Base-by-base conservation (phyloP, 2,888 invertebrate genomes). In the Molorchus minor region DNA sequence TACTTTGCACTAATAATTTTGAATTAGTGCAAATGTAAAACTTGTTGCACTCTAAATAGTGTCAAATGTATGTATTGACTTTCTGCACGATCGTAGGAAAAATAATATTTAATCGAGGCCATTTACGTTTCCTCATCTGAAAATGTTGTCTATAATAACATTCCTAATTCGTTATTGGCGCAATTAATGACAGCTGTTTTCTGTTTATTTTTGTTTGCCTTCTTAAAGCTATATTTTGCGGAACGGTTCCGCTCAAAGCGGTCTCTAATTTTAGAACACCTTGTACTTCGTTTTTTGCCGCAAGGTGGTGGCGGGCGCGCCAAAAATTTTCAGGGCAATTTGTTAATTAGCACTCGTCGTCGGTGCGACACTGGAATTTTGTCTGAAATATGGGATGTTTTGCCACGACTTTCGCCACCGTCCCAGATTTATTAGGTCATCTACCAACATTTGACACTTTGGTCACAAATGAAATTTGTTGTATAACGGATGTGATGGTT, bases 171-270 rank as follows among this genome's bases (percentile, higher is more conserved):
- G 38, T 53, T 46, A 45, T 38, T 33, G 55, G 35, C 16, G 56
- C 36, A 53, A 59, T 59, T 49, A 58, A 49, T 47, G 56, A 56
- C 62, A 56, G 58, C 62, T 59, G 62, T 41, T 43, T 35, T 41
- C 10, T 40, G 59, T 59, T 59, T 59, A 59, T 59, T 54, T 46
- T 47, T 49, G 61, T 15, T 19, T 44, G 38, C 47, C 45, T 46
- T 62, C 52, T 57, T 53, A 35, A 41, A 58, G 49, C 35, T 54
- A 57, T 55, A 44, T 54, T 56, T 62, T 62, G 51, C 17, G 45
- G 43, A 59, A 51, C 58, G 62, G 53, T 35, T 56, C 53, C 43
- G n/a, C 38, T 20, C 49, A 38, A 25, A 38, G 15, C 20, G 38
- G 8, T 7, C 5, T 21, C 36, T 49, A 49, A 49, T 25, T 38